Percentiles rank a stretch among this genome's conserved stretches.
Evolutionary conservation across 53 echinoderm and acorn worm genomes (phyloP).

Genomic region (Apostichopus leukothele): DNA sequence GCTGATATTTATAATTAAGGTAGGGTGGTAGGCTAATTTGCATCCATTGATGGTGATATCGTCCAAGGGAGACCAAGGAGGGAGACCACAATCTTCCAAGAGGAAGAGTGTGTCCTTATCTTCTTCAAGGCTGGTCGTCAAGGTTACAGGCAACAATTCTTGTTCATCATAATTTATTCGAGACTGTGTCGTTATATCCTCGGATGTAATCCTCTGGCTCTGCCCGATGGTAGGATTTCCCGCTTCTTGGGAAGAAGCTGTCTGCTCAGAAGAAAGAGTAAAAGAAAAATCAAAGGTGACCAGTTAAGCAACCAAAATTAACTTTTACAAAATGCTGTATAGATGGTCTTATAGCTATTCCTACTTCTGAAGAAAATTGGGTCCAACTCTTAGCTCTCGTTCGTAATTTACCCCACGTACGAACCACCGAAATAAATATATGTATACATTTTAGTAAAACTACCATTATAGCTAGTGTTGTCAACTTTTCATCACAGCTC

Average conservation of each 20-base stretch:
- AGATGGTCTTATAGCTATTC: too few species aligned
- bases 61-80: background rate
- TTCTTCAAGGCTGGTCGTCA: conserved; percentile 25
- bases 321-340: too few species aligned
- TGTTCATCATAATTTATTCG: conserved; percentile 32
- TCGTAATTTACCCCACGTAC: too few species aligned
- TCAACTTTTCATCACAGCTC: too few species aligned
- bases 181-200: conserved; percentile 20
- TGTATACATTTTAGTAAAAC: too few species aligned
- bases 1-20: background rate
- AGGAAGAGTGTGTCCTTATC: background rate
- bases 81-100: background rate
- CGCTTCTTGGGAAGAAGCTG: conserved; percentile 46
- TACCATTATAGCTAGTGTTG: too few species aligned
- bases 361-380: too few species aligned
- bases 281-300: background rate
- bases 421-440: too few species aligned
- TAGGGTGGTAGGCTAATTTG: background rate
- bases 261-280: conserved; percentile 18
- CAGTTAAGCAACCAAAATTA: too few species aligned
- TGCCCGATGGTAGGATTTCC: conserved; percentile 42
- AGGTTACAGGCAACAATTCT: background rate
- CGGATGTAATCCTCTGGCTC: conserved; percentile 25
- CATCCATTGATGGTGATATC: background rate
- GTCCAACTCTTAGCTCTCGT: too few species aligned